Conservation (phyloP, 64 coral and sea anemone genomes). For the Stylophora pistillata region DNA sequence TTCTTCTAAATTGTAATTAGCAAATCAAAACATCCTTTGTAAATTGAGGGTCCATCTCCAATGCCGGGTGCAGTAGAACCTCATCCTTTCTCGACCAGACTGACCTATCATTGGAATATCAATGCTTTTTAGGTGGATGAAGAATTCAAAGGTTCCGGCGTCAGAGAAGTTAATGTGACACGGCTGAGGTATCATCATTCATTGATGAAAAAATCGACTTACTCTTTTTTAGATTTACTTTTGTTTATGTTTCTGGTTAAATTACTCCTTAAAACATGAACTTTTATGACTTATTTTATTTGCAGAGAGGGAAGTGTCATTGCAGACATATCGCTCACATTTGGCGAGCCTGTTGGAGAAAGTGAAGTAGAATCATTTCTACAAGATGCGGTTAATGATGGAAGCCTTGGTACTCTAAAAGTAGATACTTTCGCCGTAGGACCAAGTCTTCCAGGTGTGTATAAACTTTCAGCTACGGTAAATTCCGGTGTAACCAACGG, state of each 20-base stretch:
- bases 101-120: no score
- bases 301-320: not conserved
- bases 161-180: not conserved
- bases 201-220: not conserved
- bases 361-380: not conserved
- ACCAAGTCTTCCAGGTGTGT: not conserved
- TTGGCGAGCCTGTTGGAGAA: not conserved
- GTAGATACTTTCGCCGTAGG: not conserved
- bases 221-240: not conserved
- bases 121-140: not conserved
- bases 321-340: not conserved
- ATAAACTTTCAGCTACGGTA: not conserved
- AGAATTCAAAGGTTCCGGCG: not conserved
- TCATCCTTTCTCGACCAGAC: no score
- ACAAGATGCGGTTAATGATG: not conserved
- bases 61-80: not conserved
- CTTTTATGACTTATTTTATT: not conserved
- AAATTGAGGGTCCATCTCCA: no score
- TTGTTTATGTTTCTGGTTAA: not conserved
- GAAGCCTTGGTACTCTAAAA: not conserved
- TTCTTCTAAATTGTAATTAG: no score
- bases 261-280: no score
- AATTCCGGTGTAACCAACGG: not conserved
- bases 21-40: no score
- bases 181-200: not conserved